phyloP scores from a whole-genome alignment of 2,797 vertebrate genomes.

The Rhincodon typus region DNA sequence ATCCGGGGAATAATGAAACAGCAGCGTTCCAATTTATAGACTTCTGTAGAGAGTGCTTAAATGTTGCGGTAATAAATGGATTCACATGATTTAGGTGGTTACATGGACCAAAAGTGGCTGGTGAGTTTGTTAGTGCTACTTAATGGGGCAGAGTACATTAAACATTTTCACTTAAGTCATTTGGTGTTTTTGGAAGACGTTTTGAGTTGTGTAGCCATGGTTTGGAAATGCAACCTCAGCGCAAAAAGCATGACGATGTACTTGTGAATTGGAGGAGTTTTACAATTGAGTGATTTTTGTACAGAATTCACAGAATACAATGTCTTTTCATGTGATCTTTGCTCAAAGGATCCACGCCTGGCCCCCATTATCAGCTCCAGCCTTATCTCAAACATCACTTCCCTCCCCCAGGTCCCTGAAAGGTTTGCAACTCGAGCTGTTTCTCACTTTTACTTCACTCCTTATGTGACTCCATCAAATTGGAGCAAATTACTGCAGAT shows the following conservation, averaged over 20 bases:
- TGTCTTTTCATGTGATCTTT: neutral
- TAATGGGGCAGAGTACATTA: too few species aligned
- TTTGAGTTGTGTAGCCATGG: neutral
- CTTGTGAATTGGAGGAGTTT: neutral
- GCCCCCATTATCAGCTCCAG: neutral
- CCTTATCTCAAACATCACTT: neutral
- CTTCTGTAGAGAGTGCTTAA: slow-evolving; percentile 8
- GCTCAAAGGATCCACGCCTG: neutral
- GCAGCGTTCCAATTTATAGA: slow-evolving; percentile 1
- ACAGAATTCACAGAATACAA: neutral
- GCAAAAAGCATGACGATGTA: neutral
- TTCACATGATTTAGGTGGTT: neutral
- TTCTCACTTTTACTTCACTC: neutral
- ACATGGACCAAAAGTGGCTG: neutral
- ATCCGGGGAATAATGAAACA: slow-evolving; percentile 26
- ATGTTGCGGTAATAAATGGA: neutral
- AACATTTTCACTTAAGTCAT: neutral
- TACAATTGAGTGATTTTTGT: neutral
- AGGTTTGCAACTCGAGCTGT: neutral
- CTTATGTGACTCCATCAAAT: neutral
- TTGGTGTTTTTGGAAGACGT: neutral
- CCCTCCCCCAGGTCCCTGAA: neutral
- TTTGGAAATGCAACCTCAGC: neutral
- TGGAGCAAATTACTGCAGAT: too few species aligned
- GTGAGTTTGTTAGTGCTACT: neutral